These are phyloP conservation scores for Cepaea hortensis DNA, from an alignment of 2,888 invertebrate genomes.

Conservation along the genomic window DNA sequence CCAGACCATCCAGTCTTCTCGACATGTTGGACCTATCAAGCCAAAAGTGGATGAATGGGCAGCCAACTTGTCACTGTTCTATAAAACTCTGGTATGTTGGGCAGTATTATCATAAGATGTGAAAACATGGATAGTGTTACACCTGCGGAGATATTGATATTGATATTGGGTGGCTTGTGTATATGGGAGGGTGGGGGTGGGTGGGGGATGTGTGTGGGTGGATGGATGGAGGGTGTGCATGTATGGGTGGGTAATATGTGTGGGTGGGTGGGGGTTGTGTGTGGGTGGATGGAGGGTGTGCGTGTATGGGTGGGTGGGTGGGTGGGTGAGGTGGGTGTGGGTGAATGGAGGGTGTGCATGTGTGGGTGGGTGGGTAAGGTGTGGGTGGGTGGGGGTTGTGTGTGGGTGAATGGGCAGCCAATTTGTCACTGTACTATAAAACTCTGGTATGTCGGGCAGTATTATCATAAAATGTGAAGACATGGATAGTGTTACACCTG, in stretches of 20 bases:
- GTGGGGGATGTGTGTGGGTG: no score
- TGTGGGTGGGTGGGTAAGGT: no score
- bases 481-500: neutral
- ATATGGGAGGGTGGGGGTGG: no score
- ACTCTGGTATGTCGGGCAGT: slow-evolving; percentile 82
- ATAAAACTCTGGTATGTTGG: slow-evolving; percentile 84
- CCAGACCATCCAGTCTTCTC: slow-evolving; percentile 89
- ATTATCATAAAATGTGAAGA: neutral
- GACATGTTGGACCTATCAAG: slow-evolving; percentile 91
- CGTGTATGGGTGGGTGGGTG: no score
- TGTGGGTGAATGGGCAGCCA: slow-evolving; percentile 88
- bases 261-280: no score
- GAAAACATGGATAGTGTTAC: neutral
- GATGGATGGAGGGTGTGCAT: no score
- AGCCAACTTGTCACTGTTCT: slow-evolving; percentile 85
- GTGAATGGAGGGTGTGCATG: no score
- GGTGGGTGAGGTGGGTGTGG: no score
- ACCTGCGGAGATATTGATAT: neutral
- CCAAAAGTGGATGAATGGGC: slow-evolving; percentile 89
- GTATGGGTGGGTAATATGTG: no score
- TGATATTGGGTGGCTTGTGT: neutral
- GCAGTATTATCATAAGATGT: neutral
- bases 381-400: no score
- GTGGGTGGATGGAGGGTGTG: slow-evolving; percentile 92
- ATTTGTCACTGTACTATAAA: slow-evolving; percentile 86